A percentile compares a stretch with the other conserved stretches of the same genome.
These are phyloP conservation scores for Poeciliopsis presidionis DNA, from an alignment of 2,797 vertebrate genomes.

Conservation along the genomic window DNA sequence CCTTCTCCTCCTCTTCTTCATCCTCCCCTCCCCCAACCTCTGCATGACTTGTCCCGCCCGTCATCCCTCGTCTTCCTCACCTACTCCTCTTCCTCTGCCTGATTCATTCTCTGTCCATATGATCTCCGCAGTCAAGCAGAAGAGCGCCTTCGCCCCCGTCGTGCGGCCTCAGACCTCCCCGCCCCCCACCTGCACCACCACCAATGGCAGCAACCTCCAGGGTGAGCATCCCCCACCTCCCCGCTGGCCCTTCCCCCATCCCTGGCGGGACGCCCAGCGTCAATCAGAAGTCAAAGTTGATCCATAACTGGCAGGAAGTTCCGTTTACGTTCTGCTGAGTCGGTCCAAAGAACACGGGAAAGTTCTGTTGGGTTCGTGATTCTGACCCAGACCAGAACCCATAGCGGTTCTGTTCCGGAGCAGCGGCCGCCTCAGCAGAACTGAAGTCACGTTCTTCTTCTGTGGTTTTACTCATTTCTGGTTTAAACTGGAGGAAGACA, in stretches of 20 bases:
- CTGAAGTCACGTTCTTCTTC: not conserved
- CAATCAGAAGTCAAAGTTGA: conserved; percentile 79
- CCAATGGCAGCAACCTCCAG: conserved; percentile 91
- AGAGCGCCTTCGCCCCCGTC: conserved; percentile 89
- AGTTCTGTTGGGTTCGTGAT: not conserved
- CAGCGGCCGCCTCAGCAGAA: not conserved
- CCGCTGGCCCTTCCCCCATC: conserved; percentile 50
- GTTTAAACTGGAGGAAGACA: not conserved
- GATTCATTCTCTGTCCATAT: conserved; percentile 96
- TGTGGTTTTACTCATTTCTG: not conserved
- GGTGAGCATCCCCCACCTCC: conserved; percentile 82
- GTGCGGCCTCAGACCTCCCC: conserved; percentile 92
- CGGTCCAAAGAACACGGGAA: not conserved
- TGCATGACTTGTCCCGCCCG: conserved; percentile 65
- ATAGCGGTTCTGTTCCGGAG: not conserved
- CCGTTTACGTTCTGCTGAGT: not conserved
- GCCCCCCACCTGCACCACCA: conserved; percentile 91
- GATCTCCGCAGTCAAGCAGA: conserved; percentile 92
- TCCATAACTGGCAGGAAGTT: conserved; percentile 76
- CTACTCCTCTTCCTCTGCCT: conserved; percentile 71
- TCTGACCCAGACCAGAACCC: not conserved
- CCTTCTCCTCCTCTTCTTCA: conserved; percentile 19
- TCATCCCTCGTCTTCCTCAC: conserved; percentile 47
- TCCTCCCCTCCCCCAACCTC: conserved; percentile 40
- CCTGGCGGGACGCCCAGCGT: not conserved